phyloP scores from a whole-genome alignment of 2,888 invertebrate genomes.

The Drosophila prolongata region DNA sequence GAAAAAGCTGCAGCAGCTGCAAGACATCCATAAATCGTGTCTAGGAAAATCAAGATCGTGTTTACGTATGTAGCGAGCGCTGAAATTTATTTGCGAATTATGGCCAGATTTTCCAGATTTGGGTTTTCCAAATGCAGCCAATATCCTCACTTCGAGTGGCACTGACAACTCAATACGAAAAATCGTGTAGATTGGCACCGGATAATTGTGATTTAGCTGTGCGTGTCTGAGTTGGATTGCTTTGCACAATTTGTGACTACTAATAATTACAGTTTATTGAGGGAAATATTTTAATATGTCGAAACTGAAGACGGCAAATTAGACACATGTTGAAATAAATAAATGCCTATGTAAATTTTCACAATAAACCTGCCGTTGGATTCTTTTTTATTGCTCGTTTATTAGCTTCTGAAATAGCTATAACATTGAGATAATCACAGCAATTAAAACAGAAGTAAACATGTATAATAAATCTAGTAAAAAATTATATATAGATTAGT shows the following conservation, averaged over 20 bases:
- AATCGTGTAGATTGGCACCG: conserved; percentile 29
- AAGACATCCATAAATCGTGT: conserved; percentile 51
- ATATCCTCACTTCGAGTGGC: conserved; percentile 20
- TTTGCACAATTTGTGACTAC: conserved; percentile 18
- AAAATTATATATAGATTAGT: too few species aligned
- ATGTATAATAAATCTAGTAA: too few species aligned
- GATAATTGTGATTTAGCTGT: conserved; percentile 28
- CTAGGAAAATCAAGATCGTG: conserved; percentile 33
- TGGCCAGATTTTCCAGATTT: conserved; percentile 19
- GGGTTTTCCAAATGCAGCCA: conserved; percentile 18
- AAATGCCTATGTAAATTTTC: too few species aligned
- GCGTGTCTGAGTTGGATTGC: conserved; percentile 18
- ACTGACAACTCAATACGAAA: conserved; percentile 35
- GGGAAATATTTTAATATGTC: background rate
- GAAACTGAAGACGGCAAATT: background rate
- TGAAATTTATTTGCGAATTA: conserved; percentile 19
- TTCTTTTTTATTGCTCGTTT: too few species aligned
- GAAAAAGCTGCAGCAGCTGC: conserved; percentile 59
- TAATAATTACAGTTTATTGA: conserved; percentile 17
- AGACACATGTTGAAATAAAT: background rate
- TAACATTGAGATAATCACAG: too few species aligned
- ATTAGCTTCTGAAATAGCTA: too few species aligned
- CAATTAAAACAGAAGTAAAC: too few species aligned
- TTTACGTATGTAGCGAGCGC: conserved; percentile 29
- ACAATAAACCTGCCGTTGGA: too few species aligned